phyloP scores from a whole-genome alignment of 2,888 invertebrate genomes.

The Stratiomys singularior region DNA sequence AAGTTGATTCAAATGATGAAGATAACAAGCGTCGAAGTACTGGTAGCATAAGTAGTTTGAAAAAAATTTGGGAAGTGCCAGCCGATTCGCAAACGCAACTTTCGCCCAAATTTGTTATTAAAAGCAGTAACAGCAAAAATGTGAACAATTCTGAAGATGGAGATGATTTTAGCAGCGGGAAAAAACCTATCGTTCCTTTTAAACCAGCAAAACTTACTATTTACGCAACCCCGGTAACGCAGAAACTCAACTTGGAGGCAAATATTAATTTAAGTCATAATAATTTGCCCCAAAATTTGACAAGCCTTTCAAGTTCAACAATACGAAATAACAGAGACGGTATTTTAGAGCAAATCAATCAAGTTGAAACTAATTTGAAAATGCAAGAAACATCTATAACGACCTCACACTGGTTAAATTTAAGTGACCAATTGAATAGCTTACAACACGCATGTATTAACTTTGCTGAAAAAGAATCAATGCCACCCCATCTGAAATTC shows the following conservation, averaged over 20 bases:
- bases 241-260: conserved; percentile 55
- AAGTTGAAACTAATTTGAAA: conserved; percentile 73
- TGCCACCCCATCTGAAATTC: conserved; percentile 88
- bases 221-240: conserved; percentile 80
- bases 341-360: conserved; percentile 74
- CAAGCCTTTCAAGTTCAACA: conserved; percentile 44
- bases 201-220: conserved; percentile 74
- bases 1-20: conserved; percentile 69
- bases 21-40: conserved; percentile 91
- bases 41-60: conserved; percentile 91
- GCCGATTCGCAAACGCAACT: conserved; percentile 69
- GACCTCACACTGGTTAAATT: conserved; percentile 79
- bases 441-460: conserved; percentile 85
- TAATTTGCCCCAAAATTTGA: conserved; percentile 51
- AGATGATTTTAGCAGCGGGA: conserved; percentile 55
- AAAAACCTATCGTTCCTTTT: conserved; percentile 77
- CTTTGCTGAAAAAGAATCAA: conserved; percentile 80
- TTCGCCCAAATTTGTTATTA: conserved; percentile 70
- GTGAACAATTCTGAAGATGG: conserved; percentile 47
- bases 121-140: conserved; percentile 59
- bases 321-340: conserved; percentile 67
- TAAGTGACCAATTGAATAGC: conserved; percentile 83
- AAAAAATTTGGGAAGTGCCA: conserved; percentile 88
- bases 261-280: conserved; percentile 38
- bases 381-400: conserved; percentile 67